A percentile compares a stretch with the other conserved stretches of the same genome.
These are phyloP conservation scores for Lagopus leucura DNA, from an alignment of 2,113 vertebrate species.

Conservation along the genomic window DNA sequence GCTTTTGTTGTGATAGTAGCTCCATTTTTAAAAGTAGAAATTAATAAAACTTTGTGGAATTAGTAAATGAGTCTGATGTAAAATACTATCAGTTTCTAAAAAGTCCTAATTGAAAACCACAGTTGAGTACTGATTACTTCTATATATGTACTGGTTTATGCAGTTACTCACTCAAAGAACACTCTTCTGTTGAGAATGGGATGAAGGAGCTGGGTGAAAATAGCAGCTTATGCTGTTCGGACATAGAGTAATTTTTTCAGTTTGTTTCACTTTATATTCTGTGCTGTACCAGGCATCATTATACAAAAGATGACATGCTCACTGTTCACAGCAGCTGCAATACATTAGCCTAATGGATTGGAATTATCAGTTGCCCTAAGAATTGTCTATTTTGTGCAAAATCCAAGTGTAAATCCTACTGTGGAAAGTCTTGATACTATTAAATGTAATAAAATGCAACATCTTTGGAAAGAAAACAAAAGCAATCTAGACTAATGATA, in stretches of 20 bases:
- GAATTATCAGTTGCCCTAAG: constrained; percentile 72
- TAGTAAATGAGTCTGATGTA: not conserved
- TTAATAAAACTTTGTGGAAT: not conserved
- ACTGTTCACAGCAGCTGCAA: constrained; percentile 72
- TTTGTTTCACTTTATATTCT: constrained; percentile 67
- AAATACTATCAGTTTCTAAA: not conserved
- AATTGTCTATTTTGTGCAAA: constrained; percentile 69
- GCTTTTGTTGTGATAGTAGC: not conserved
- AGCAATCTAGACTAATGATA: not conserved
- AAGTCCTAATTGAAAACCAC: not conserved
- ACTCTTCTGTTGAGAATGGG: not conserved
- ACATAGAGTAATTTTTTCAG: constrained; percentile 29
- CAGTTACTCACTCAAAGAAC: not conserved
- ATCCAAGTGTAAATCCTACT: constrained; percentile 64
- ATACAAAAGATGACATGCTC: constrained; percentile 57
- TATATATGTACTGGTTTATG: not conserved
- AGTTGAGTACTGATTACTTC: not conserved
- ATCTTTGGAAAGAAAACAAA: not conserved
- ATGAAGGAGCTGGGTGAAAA: not conserved
- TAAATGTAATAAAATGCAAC: constrained; percentile 60
- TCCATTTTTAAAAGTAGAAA: not conserved
- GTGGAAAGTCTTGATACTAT: constrained; percentile 67
- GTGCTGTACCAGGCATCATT: constrained; percentile 45
- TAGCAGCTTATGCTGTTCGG: not conserved
- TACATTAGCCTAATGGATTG: constrained; percentile 77